A percentile compares a stretch with the other conserved stretches of the same genome.
phyloP scores from a whole-genome alignment of 2,113 vertebrate genomes.

The Zingel zingel region DNA sequence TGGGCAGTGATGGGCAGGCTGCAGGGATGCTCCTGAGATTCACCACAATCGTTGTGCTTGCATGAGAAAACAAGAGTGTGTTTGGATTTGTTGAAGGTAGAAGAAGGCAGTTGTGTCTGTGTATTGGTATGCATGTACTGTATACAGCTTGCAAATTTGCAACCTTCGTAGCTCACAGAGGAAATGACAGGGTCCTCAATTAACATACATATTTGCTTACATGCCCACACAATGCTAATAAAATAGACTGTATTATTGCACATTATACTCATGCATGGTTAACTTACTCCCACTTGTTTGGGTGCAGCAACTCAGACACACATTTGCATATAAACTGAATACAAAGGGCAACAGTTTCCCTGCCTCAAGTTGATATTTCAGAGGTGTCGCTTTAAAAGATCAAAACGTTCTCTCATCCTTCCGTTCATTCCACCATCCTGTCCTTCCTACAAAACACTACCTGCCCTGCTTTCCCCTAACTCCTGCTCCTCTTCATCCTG shows the following conservation, averaged over 20 bases:
- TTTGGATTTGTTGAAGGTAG: background rate
- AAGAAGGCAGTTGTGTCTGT: background rate
- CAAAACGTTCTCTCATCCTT: background rate
- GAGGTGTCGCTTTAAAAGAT: background rate
- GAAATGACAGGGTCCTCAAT: constrained; percentile 35
- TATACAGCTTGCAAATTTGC: constrained; percentile 30
- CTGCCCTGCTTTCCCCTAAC: background rate
- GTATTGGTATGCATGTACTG: constrained; percentile 9
- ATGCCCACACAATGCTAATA: constrained; percentile 38
- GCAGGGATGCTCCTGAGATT: constrained; percentile 24
- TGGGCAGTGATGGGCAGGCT: background rate
- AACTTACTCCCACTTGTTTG: constrained; percentile 52
- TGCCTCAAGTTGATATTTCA: constrained; percentile 21
- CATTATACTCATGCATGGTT: constrained; percentile 24
- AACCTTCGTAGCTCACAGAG: constrained; percentile 24
- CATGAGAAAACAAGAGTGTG: constrained; percentile 1
- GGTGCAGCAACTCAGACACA: background rate
- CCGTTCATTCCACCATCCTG: background rate
- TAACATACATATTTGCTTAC: constrained; percentile 47
- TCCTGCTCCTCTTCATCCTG: background rate
- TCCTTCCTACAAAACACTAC: constrained; percentile 24
- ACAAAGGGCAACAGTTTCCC: constrained; percentile 22
- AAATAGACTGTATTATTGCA: constrained; percentile 33
- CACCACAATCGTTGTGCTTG: background rate
- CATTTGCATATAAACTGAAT: constrained; percentile 52